A percentile compares a stretch with the other conserved stretches of the same genome.
phyloP scores from a whole-genome alignment of 2,797 vertebrate species.

The Meriones psammophilus region DNA sequence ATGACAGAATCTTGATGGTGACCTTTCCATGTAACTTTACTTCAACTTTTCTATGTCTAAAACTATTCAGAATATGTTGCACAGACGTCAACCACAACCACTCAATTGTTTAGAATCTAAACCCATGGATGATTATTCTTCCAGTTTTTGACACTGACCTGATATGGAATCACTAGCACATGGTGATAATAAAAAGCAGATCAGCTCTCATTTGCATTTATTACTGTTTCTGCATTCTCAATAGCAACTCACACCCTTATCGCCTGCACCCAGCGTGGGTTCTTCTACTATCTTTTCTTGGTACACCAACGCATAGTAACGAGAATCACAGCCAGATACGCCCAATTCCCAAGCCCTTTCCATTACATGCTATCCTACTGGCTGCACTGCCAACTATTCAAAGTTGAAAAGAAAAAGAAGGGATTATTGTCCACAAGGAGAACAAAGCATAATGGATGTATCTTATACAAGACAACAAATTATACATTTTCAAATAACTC shows the following conservation, averaged over 20 bases:
- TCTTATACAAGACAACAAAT: constrained; percentile 14
- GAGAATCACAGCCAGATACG: constrained; percentile 65
- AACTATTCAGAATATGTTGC: constrained; percentile 25
- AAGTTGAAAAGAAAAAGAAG: neutral
- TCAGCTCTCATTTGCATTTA: constrained; percentile 43
- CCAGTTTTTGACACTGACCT: constrained; percentile 64
- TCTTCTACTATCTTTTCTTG: neutral
- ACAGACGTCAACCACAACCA: neutral
- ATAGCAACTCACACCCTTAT: constrained; percentile 33
- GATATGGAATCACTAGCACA: constrained; percentile 61
- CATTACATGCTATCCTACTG: constrained; percentile 37
- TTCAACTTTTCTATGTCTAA: constrained; percentile 45
- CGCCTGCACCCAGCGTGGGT: constrained; percentile 26
- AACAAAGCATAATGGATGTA: neutral
- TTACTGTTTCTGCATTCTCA: constrained; percentile 72
- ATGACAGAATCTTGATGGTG: neutral
- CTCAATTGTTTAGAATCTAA: constrained; percentile 60
- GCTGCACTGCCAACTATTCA: neutral
- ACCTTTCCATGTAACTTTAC: constrained; percentile 12
- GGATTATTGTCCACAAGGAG: constrained; percentile 21
- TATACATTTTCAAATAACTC: neutral
- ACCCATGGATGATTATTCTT: constrained; percentile 43
- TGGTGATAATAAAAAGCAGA: constrained; percentile 77
- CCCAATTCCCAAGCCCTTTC: constrained; percentile 25
- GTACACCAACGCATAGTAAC: constrained; percentile 19